phyloP scores from a whole-genome alignment of 2,113 vertebrate genomes.

The Pseudorectes ferrugineus region DNA sequence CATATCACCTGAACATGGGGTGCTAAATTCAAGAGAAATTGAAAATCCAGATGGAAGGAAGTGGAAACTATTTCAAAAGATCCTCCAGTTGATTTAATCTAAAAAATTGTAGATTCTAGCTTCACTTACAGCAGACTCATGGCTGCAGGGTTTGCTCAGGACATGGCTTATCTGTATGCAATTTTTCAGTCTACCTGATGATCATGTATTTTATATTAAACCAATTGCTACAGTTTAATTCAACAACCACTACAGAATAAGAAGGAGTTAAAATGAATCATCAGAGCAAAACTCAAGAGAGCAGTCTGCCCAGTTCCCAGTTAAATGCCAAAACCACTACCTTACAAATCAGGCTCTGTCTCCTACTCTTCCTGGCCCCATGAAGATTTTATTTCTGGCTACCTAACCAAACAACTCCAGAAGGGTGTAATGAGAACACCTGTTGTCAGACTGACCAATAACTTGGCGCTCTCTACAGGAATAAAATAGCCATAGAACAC shows the following conservation, averaged over 20 bases:
- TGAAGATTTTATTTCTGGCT: neutral
- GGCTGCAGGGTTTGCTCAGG: neutral
- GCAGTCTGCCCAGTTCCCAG: neutral
- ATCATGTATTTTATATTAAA: neutral
- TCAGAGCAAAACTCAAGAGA: neutral
- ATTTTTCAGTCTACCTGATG: neutral
- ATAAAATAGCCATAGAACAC: neutral
- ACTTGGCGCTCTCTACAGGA: fast-evolving
- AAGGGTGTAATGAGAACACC: neutral
- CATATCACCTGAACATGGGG: neutral
- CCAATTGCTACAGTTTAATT: neutral
- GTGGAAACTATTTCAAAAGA: neutral
- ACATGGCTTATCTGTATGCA: neutral
- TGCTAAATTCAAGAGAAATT: neutral
- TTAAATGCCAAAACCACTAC: neutral
- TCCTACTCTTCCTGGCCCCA: neutral
- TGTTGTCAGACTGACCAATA: neutral
- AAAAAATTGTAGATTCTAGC: neutral
- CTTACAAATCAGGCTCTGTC: neutral
- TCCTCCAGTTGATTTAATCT: neutral
- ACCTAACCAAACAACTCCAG: neutral
- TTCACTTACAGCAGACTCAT: neutral
- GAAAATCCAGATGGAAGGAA: neutral
- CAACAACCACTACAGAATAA: neutral
- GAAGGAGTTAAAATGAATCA: neutral